Base-by-base conservation (phyloP, 1,140 invertebrate genomes). In the Trachymyrmex cornetzi region DNA sequence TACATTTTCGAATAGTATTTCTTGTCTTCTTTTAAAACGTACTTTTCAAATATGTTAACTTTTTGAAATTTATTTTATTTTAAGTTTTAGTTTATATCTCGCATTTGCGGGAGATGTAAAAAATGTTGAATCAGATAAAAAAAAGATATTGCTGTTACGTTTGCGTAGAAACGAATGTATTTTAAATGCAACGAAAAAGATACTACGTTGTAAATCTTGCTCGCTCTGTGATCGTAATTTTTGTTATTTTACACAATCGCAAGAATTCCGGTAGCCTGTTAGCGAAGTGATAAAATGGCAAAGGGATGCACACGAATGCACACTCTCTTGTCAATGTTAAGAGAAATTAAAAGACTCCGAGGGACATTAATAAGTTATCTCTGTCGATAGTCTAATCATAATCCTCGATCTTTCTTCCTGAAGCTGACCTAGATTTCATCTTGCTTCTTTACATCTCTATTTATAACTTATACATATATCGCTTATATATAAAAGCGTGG, bases 271-370 rank as follows among this genome's bases (percentile, higher is more conserved):
- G 14, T 72, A 74, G 77, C 57, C 72, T 82, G 89, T 90, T 90
- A 90, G 77, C 72, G 22, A 88, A 61, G 89, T 75, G 75, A 61
- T 87, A 66, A 86, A 88, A 86, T 71, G 77, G 48, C 64, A 89
- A 89, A 90, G 66, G n/a, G 86, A 88, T 88, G 89, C 77, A 61
- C 82, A 90, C 72, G n/a, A 87, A 88, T 88, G 89, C 77, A 61
- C 77, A 86, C 30, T 69, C 88, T 88, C 71, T 86, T 77, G 72
- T 90, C 81, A 69, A 44, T 11, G 38, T 44, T 90, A 90, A 90
- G 87, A 88, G 77, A 87, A 87, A 90, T 91, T 91, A 90, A 90
- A 86, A 88, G 89, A 81, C 77, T 90, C 80, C 27, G 24, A 75
- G 86, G 77, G 86, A 90, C 55, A 53, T 90, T 91, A 88, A 90